Conservation (phyloP, 2,888 invertebrate genomes). For the Ryuthela nishihirai region DNA sequence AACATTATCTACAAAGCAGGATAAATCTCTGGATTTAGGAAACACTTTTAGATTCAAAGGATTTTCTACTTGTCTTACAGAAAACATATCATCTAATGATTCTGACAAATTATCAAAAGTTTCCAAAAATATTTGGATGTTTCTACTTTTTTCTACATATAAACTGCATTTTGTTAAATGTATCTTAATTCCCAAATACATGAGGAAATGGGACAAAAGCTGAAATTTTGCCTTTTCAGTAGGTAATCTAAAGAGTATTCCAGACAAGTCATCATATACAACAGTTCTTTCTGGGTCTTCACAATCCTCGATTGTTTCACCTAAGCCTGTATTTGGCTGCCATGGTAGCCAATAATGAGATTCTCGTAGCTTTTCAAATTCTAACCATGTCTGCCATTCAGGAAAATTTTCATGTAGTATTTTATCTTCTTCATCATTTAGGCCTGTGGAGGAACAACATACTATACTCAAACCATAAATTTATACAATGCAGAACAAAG, state of each 20-base stretch:
- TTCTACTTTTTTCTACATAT: not conserved
- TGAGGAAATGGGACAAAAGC: conserved; percentile 43
- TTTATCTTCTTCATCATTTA: conserved; percentile 43
- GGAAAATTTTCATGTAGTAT: conserved; percentile 37
- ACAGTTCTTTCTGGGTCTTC: conserved; percentile 52
- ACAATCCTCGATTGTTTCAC: conserved; percentile 49
- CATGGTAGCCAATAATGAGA: conserved; percentile 50
- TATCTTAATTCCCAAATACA: conserved; percentile 43
- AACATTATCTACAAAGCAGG: conserved; percentile 18
- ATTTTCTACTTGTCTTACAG: not conserved
- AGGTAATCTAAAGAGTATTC: conserved; percentile 44
- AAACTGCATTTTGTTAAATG: conserved; percentile 7
- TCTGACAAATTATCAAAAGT: conserved; percentile 13
- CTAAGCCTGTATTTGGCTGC: conserved; percentile 45
- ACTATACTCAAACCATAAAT: too few relatives aligned
- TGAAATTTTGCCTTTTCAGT: conserved; percentile 37
- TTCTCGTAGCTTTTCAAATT: conserved; percentile 49
- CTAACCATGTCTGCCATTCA: conserved; percentile 46
- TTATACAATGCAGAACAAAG: too few relatives aligned
- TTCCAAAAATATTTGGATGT: not conserved
- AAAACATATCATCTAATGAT: not conserved
- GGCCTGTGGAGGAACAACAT: conserved; percentile 13
- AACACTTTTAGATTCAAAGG: conserved; percentile 9
- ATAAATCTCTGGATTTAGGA: too few relatives aligned
- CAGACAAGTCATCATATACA: conserved; percentile 49